These are phyloP conservation scores for Lepidonotus clava DNA, from an alignment of 2,888 invertebrate genomes.

Conservation along the genomic window DNA sequence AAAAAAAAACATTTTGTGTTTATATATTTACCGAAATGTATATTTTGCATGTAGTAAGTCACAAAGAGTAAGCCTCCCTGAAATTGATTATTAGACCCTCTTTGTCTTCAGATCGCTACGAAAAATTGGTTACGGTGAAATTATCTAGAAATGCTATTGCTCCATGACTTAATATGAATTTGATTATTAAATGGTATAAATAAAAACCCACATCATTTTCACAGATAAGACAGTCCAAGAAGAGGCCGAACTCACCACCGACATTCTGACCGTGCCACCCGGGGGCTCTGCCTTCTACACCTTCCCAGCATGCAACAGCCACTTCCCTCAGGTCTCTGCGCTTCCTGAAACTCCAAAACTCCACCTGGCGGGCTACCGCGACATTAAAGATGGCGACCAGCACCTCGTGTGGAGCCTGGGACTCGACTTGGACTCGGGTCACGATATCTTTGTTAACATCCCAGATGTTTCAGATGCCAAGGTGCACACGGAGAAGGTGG, in stretches of 20 bases:
- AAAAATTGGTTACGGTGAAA: no score
- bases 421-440: constrained; percentile 72
- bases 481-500: constrained; percentile 79
- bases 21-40: no score
- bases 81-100: no score
- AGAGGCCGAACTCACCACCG: constrained; percentile 71
- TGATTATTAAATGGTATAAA: no score
- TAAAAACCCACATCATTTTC: no score
- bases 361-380: constrained; percentile 55
- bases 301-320: constrained; percentile 85
- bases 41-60: no score
- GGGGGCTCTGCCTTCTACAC: constrained; percentile 86
- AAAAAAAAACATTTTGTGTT: no score
- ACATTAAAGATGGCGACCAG: background rate
- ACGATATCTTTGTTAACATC: constrained; percentile 80
- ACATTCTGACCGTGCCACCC: constrained; percentile 82
- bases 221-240: constrained; percentile 72
- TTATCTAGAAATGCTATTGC: no score
- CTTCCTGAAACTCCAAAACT: constrained; percentile 57
- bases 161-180: no score
- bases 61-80: no score
- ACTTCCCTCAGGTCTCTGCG: constrained; percentile 84
- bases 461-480: constrained; percentile 80
- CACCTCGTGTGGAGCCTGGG: constrained; percentile 74
- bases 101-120: no score